Conservation (phyloP, 2,888 invertebrate genomes). For the Hydriomena furcata region DNA sequence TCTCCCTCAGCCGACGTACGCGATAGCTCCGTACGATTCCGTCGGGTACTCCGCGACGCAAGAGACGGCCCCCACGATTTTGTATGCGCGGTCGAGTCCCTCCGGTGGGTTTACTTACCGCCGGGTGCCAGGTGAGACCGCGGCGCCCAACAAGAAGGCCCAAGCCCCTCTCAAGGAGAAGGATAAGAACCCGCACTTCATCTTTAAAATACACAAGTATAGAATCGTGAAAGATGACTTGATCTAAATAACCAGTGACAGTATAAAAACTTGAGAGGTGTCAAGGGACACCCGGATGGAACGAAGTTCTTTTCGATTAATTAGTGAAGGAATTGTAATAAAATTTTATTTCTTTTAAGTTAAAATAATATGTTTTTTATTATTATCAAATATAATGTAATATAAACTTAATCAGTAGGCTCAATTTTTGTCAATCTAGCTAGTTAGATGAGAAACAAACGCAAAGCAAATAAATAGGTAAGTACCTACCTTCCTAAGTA, state of each 20-base stretch:
- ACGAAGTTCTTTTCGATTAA: too few species aligned
- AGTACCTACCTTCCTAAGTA: too few species aligned
- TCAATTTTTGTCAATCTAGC: too few species aligned
- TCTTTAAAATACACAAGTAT: slow-evolving; percentile 67
- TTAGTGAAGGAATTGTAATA: too few species aligned
- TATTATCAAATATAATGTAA: too few species aligned
- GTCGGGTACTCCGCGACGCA: slow-evolving; percentile 29
- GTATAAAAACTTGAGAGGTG: too few species aligned
- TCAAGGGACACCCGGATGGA: too few species aligned
- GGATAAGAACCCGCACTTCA: slow-evolving; percentile 48
- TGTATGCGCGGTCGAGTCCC: slow-evolving; percentile 65
- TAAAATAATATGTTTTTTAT: too few species aligned
- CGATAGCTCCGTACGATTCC: slow-evolving; percentile 23
- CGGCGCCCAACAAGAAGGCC: slow-evolving; percentile 34
- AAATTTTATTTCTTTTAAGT: too few species aligned
- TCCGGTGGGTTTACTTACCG: slow-evolving; percentile 66
- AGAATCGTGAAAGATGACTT: slow-evolving; percentile 49
- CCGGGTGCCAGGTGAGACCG: slow-evolving; percentile 39
- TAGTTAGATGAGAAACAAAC: too few species aligned
- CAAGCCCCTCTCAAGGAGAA: slow-evolving; percentile 19
- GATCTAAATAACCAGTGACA: slow-evolving; percentile 15
- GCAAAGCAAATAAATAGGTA: too few species aligned
- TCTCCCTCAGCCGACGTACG: slow-evolving; percentile 20
- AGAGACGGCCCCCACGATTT: slow-evolving; percentile 47
- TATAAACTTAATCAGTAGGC: too few species aligned